Conservation (phyloP, 2,113 vertebrate genomes). For the Candoia aspera region DNA sequence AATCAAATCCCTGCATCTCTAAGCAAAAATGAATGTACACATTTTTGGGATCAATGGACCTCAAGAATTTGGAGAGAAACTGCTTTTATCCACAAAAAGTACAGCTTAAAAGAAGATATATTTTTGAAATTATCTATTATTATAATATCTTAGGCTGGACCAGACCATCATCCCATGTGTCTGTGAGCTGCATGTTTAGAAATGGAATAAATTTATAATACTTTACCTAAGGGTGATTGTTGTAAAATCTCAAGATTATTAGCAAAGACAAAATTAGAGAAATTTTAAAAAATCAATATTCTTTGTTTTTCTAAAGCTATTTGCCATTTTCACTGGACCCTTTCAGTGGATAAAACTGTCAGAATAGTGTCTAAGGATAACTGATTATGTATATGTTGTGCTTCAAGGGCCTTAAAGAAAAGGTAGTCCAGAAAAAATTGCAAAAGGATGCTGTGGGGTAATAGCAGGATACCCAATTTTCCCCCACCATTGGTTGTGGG, state of each 20-base stretch:
- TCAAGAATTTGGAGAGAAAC: constrained; percentile 15
- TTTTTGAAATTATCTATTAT: background rate
- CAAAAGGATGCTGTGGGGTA: background rate
- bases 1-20: constrained; percentile 33
- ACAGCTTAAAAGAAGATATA: background rate
- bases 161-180: background rate
- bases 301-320: background rate
- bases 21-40: constrained; percentile 45
- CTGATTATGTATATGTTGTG: background rate
- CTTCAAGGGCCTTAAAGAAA: background rate
- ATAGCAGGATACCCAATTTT: background rate
- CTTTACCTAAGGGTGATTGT: background rate
- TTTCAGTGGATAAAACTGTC: background rate
- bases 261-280: background rate
- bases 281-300: background rate
- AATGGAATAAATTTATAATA: background rate
- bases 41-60: constrained; percentile 22
- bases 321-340: background rate
- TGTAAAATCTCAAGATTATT: background rate
- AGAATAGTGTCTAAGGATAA: background rate
- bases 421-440: background rate
- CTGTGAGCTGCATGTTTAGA: background rate
- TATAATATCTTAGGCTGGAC: background rate
- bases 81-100: background rate
- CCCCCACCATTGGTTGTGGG: background rate